Evolutionary conservation across 2,113 vertebrate genomes (phyloP).

Genomic region (Phoenicopterus ruber): DNA sequence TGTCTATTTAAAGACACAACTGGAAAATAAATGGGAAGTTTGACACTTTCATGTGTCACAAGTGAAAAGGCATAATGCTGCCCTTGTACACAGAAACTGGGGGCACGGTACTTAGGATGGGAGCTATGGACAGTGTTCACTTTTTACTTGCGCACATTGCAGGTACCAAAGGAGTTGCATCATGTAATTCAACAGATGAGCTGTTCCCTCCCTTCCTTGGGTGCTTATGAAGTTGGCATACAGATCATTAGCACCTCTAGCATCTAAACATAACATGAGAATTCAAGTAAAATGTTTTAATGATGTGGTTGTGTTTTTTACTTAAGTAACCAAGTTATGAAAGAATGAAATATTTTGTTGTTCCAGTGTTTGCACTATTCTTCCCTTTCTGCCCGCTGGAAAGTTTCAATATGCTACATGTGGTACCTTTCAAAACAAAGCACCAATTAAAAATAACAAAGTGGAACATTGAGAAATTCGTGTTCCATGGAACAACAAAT

Average conservation of each 20-base stretch:
- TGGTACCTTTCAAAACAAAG: conserved; percentile 44
- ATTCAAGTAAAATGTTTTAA: not conserved
- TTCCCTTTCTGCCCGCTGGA: not conserved
- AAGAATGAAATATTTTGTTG: not conserved
- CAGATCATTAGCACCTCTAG: not conserved
- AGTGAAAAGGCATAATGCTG: not conserved
- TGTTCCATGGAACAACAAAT: conserved; percentile 10
- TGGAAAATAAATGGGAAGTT: conserved; percentile 32
- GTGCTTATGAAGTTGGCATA: not conserved
- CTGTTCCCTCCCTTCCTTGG: not conserved
- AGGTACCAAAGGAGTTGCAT: not conserved
- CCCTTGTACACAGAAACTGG: not conserved
- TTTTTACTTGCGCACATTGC: not conserved
- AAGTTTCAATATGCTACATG: conserved; percentile 10
- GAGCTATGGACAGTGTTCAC: not conserved
- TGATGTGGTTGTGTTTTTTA: not conserved
- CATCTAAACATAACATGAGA: not conserved
- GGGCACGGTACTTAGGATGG: not conserved
- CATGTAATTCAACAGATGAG: not conserved
- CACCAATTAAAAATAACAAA: conserved; percentile 38
- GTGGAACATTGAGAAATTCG: not conserved
- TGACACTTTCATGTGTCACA: not conserved
- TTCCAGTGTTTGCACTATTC: not conserved
- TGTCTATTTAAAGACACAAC: conserved; percentile 40
- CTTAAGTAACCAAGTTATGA: not conserved